phyloP scores from a whole-genome alignment of 2,113 vertebrate species.

The Hippocampus guttulatus region DNA sequence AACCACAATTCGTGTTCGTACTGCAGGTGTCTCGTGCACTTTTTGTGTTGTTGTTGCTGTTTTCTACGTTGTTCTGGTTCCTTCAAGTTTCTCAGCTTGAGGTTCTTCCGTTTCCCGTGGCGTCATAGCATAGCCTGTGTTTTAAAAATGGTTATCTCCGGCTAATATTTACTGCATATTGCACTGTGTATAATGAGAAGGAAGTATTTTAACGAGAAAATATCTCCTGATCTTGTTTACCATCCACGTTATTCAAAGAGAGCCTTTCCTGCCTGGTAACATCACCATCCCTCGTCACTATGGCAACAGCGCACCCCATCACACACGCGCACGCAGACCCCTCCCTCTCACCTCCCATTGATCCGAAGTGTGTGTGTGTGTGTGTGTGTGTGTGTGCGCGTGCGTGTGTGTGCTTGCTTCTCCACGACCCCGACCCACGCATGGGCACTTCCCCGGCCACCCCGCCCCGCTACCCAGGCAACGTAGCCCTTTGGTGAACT shows the following conservation, averaged over 20 bases:
- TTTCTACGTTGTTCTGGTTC: neutral
- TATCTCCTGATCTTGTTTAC: constrained; percentile 35
- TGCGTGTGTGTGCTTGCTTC: constrained; percentile 7
- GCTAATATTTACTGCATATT: neutral
- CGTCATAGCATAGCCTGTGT: too few species aligned
- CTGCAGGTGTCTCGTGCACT: neutral
- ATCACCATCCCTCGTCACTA: constrained; percentile 72
- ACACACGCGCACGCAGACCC: constrained; percentile 29
- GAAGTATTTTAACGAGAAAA: neutral
- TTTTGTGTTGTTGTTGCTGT: neutral
- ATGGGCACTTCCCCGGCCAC: constrained; percentile 6
- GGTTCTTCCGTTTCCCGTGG: neutral
- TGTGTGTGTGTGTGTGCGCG: constrained; percentile 20
- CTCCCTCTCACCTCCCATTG: constrained; percentile 44
- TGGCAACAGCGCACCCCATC: constrained; percentile 64
- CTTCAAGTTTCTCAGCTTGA: neutral
- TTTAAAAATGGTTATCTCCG: too few species aligned
- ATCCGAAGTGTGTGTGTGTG: constrained; percentile 34
- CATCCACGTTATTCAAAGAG: constrained; percentile 32
- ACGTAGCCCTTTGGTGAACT: constrained; percentile 10
- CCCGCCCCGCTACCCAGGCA: neutral
- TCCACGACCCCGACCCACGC: constrained; percentile 45
- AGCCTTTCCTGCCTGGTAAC: constrained; percentile 64
- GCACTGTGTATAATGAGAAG: neutral
- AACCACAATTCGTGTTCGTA: neutral